These are phyloP conservation scores for Candoia aspera DNA, from an alignment of 2,113 vertebrate species.

Conservation along the genomic window DNA sequence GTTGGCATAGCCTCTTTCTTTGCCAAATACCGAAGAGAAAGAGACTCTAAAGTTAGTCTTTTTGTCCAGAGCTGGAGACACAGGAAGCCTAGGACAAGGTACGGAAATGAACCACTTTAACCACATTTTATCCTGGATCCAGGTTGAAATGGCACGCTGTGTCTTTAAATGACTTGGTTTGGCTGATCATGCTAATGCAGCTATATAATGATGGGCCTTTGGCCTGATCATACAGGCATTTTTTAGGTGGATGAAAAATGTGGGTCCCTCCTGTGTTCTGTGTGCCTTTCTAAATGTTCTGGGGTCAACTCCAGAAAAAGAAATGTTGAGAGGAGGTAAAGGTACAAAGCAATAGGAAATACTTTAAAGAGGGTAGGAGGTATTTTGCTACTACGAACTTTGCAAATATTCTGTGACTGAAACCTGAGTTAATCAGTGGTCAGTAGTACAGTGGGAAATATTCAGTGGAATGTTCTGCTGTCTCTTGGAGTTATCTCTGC, in stretches of 20 bases:
- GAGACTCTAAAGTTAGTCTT: background rate
- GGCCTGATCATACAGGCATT: background rate
- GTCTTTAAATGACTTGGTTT: background rate
- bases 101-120: background rate
- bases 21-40: background rate
- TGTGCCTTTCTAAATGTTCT: background rate
- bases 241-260: background rate
- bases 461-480: too few relatives aligned
- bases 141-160: background rate
- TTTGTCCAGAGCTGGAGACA: background rate
- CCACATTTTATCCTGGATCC: background rate
- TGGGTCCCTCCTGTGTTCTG: background rate
- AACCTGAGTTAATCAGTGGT: background rate
- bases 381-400: background rate
- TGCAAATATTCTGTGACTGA: background rate
- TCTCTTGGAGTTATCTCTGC: too few relatives aligned
- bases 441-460: background rate
- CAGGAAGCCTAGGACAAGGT: background rate
- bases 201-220: background rate
- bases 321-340: background rate
- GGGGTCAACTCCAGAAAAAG: background rate
- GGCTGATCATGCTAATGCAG: background rate
- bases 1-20: background rate
- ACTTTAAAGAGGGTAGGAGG: background rate
- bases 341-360: background rate